phyloP scores from a whole-genome alignment of 2,888 invertebrate species.

The Patella depressa region DNA sequence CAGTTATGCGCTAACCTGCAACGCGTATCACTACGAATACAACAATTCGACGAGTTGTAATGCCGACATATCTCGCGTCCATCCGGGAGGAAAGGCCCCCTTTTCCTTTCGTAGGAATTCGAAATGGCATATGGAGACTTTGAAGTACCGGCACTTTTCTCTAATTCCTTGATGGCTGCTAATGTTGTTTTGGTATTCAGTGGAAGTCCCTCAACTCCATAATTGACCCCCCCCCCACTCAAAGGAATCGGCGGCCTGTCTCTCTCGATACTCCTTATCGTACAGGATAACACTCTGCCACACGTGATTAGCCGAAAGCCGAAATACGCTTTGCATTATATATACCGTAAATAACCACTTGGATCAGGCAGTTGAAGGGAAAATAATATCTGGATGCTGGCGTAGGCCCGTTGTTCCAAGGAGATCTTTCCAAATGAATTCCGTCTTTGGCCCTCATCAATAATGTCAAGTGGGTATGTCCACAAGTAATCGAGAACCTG shows the following conservation, averaged over 20 bases:
- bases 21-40: neutral
- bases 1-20: no score
- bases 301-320: neutral
- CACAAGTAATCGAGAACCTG: conserved; percentile 1
- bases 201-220: neutral
- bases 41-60: conserved; percentile 7
- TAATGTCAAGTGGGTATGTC: conserved; percentile 11
- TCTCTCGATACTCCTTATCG: conserved; percentile 14
- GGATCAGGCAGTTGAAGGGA: neutral
- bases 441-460: neutral
- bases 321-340: conserved; percentile 9
- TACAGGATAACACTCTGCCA: conserved; percentile 9
- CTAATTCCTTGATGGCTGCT: conserved; percentile 3
- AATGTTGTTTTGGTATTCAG: neutral
- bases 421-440: neutral
- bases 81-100: neutral
- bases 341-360: conserved; percentile 8
- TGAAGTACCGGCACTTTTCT: neutral
- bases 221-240: neutral
- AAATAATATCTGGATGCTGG: neutral
- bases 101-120: neutral
- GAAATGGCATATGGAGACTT: neutral
- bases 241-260: conserved; percentile 2
- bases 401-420: conserved; percentile 4
- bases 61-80: conserved; percentile 13